phyloP scores from a whole-genome alignment of 2,888 invertebrate genomes.

The Neocrepidodera transversa region DNA sequence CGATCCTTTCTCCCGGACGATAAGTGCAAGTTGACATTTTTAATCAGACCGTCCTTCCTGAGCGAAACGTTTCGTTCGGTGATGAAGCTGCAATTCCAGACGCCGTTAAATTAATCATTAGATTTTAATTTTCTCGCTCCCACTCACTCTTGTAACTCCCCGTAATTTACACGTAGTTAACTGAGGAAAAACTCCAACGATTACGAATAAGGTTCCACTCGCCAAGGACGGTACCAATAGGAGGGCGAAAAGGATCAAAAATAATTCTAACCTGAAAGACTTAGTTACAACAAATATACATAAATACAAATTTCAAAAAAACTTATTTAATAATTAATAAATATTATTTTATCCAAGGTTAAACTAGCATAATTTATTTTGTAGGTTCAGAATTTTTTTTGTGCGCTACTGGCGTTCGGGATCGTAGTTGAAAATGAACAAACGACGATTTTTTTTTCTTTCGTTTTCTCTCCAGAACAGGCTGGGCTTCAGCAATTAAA shows the following conservation, averaged over 20 bases:
- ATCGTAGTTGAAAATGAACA: conserved; percentile 8
- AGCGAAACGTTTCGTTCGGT: conserved; percentile 32
- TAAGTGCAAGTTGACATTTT: conserved; percentile 48
- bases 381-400: too few relatives aligned
- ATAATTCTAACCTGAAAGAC: too few relatives aligned
- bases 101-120: conserved; percentile 58
- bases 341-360: too few relatives aligned
- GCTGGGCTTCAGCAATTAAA: conserved; percentile 11
- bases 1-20: conserved; percentile 39
- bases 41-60: conserved; percentile 42
- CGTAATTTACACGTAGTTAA: conserved; percentile 20
- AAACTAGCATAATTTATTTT: too few relatives aligned
- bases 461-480: conserved; percentile 1
- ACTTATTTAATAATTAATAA: too few relatives aligned
- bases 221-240: not conserved
- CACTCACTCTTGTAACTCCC: conserved; percentile 16
- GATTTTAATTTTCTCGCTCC: conserved; percentile 55
- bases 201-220: conserved; percentile 1
- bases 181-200: conserved; percentile 16
- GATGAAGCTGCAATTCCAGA: conserved; percentile 57
- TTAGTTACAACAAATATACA: too few relatives aligned
- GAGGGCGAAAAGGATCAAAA: not conserved
- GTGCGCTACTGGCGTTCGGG: too few relatives aligned
- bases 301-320: too few relatives aligned
- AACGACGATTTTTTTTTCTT: conserved; percentile 12